A percentile compares a stretch with the other conserved stretches of the same genome.
Evolutionary conservation across 2,113 vertebrate species (phyloP).

Genomic region (Xenus cinereus): DNA sequence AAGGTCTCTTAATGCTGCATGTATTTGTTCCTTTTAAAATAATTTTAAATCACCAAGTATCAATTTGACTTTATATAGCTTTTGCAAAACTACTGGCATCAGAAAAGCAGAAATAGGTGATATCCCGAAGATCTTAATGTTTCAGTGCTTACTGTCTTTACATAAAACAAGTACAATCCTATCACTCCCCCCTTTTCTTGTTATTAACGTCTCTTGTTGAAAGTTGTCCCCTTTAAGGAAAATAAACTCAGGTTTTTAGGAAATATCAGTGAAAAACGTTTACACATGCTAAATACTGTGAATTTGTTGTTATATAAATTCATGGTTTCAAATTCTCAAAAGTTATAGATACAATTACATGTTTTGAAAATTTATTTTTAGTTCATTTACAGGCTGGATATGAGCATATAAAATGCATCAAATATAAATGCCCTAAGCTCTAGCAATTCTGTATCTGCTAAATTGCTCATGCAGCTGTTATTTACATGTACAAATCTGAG

Average conservation of each 20-base stretch:
- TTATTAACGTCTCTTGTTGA: background rate
- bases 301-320: slow-evolving; percentile 35
- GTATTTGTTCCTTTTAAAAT: background rate
- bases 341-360: slow-evolving; percentile 34
- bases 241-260: slow-evolving; percentile 1
- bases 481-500: slow-evolving; percentile 24
- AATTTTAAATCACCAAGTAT: background rate
- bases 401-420: slow-evolving; percentile 21
- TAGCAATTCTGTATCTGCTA: slow-evolving; percentile 15
- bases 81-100: background rate
- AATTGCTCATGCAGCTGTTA: slow-evolving; percentile 50
- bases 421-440: slow-evolving; percentile 37
- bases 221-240: slow-evolving; percentile 11
- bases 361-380: slow-evolving; percentile 47
- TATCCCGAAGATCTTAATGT: background rate
- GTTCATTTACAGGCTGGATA: background rate
- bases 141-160: background rate
- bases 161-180: background rate
- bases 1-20: background rate
- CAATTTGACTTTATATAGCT: background rate
- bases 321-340: slow-evolving; percentile 6
- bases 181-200: background rate
- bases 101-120: background rate
- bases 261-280: background rate
- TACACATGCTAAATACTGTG: background rate